Evolutionary conservation across 2,113 vertebrate genomes (phyloP).

Genomic region (Ceyx margarethae): DNA sequence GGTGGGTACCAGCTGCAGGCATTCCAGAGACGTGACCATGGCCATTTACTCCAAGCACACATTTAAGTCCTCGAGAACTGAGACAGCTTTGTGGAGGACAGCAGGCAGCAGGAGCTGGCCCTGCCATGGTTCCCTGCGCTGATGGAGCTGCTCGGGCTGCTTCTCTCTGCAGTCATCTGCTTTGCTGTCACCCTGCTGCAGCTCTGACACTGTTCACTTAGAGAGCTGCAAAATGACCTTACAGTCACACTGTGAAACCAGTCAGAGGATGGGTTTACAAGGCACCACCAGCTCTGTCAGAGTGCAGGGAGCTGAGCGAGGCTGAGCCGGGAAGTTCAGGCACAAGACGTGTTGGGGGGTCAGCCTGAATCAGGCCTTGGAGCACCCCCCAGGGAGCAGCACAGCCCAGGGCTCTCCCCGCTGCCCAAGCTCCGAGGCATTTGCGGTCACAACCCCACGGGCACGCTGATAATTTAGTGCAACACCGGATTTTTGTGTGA

Average conservation of each 20-base stretch:
- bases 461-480: background rate
- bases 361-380: background rate
- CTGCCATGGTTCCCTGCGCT: fast-evolving
- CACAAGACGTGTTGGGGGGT: fast-evolving
- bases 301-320: fast-evolving
- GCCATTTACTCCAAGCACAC: fast-evolving
- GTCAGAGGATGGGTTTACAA: no score
- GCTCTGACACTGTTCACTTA: background rate
- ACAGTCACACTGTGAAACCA: no score
- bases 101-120: background rate
- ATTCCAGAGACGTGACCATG: background rate
- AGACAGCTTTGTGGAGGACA: background rate
- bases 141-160: background rate
- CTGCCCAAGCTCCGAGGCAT: background rate
- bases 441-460: background rate
- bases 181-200: background rate
- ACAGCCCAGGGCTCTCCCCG: fast-evolving
- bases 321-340: background rate
- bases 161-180: background rate
- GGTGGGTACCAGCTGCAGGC: background rate
- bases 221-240: background rate
- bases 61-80: fast-evolving
- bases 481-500: background rate
- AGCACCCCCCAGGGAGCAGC: background rate
- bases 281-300: background rate